Evolutionary conservation across 1,140 invertebrate genomes (phyloP), one percentile per base, ranked within the genome.

Genomic region (Metopolophium dirhodum): DNA sequence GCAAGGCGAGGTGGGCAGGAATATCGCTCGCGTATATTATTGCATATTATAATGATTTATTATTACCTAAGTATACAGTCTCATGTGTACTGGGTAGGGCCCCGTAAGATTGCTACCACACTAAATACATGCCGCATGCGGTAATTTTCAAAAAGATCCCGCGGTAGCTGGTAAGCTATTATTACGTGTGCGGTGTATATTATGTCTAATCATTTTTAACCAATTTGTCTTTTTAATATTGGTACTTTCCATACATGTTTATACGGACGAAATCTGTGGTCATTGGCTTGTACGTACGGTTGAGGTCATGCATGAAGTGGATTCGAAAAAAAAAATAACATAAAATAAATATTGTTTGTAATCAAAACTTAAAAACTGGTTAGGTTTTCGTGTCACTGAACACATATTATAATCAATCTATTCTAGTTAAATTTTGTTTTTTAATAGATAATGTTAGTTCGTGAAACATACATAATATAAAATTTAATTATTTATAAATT

Each of bases 91-190:
- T 47, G 68, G 57, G 90, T 45, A 9, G 54, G 37, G 90, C 90
- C 61, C n/a, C 7, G 89, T 90, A 83, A 41, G 30, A 82, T 49
- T 54, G 82, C 49, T 86, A 57, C 91, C 35, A 86, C 23, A 89
- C 9, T 49, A 30, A 14, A 18, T 90, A 47, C 57, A 90, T 11
- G 26, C 14, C 26, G n/a, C n/a, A 90, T 41, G 8, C 57, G 54
- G 54, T 90, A 90, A 68, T 90, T 90, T 90, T 45, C 26, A 68
- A 90, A 90, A 61, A 90, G 37, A 90, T 68, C 41, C 54, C 57
- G 9, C 49, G 47, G 91, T 93, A 93, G 49, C 49, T 26, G 35
- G 35, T n/a, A 85, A 93, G 82, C 35, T 93, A 45, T 93, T 85
- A 93, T 93, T 86, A 93, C 54, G 54, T 26, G 49, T 37, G 57